Base-by-base conservation (phyloP, 2,888 invertebrate genomes). In the Hemaris fuciformis region DNA sequence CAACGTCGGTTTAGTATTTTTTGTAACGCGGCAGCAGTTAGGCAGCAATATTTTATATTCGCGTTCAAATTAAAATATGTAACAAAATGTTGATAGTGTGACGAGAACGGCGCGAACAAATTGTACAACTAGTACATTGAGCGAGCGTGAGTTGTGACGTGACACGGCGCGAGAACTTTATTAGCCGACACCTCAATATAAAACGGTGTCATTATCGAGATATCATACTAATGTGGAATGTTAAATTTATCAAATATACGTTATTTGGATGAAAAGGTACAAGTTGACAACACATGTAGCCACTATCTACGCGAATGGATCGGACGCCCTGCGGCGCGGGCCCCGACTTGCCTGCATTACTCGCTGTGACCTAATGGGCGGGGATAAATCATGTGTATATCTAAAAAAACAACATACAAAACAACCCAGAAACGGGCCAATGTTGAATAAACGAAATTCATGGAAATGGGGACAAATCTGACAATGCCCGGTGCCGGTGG, bases 281-380 rank as follows among this genome's bases (percentile, higher is more conserved):
- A 91, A 91, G 88, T 89, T 89, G 91, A 91, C 89, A 91, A 91
- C 91, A 91, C 83, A 87, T 91, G 91, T 91, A 88, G 81, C 80
- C 75, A 87, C 81, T 91, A 91, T 91, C 91, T 87, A 82, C 74
- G 85, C 81, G 82, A 76, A 81, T 77, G 85, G 84, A 91, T 91
- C 91, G 84, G 90, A 74, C 88, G 77, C 87, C 91, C 91, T 82
- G 89, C 77, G 73, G 91, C 77, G 90, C 81, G 77, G 78, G 73
- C 71, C 48, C 70, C 83, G 78, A 68, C 80, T 78, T 77, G 81
- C 79, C 79, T 72, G 87, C 89, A 87, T 89, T 89, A 88, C 89
- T 89, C 89, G 87, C 87, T 77, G 81, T 90, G 88, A 91, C 89
- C 89, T 91, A 90, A 91, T 91, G 91, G 88, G 81, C 79, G 80